A percentile compares a stretch with the other conserved stretches of the same genome.
These are phyloP conservation scores for Globia sparganii DNA, from an alignment of 2,888 invertebrate species.

Conservation along the genomic window DNA sequence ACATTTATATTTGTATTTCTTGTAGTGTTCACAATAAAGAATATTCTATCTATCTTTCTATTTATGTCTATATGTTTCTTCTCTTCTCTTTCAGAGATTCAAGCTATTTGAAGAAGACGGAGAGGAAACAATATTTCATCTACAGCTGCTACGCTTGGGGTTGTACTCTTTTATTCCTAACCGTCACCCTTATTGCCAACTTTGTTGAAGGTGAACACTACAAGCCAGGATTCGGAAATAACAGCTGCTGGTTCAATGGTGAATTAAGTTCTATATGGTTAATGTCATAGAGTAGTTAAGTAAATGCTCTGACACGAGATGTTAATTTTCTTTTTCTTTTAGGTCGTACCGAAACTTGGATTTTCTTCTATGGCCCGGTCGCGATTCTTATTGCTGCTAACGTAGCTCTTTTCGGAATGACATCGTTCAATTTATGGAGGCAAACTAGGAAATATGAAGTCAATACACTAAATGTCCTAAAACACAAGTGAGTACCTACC, in stretches of 20 bases:
- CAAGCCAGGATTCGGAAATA: conserved; percentile 90
- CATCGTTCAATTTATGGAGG: conserved; percentile 90
- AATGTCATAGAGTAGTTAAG: not conserved
- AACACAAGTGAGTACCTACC: conserved; percentile 87
- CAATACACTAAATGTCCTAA: conserved; percentile 88
- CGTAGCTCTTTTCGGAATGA: conserved; percentile 90
- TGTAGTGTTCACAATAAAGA: too few species aligned
- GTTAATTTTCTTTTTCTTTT: conserved; percentile 50
- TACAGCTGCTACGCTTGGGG: conserved; percentile 92
- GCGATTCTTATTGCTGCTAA: conserved; percentile 90
- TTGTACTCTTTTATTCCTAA: conserved; percentile 88
- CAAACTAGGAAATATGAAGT: conserved; percentile 88
- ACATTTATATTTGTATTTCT: too few species aligned
- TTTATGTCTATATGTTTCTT: not conserved
- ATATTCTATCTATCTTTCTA: too few species aligned
- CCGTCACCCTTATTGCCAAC: conserved; percentile 88
- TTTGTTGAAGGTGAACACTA: conserved; percentile 88
- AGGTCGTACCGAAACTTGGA: conserved; percentile 91
- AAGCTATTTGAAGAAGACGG: conserved; percentile 83
- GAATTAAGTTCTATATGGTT: conserved; percentile 59
- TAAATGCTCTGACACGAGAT: not conserved
- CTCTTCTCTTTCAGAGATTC: conserved; percentile 76
- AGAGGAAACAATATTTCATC: conserved; percentile 87
- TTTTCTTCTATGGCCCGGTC: conserved; percentile 93
- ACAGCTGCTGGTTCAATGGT: conserved; percentile 92